Evolutionary conservation across 2,113 vertebrate genomes (phyloP), one percentile per base, ranked within the genome.

Genomic region (Xenopus tropicalis): DNA sequence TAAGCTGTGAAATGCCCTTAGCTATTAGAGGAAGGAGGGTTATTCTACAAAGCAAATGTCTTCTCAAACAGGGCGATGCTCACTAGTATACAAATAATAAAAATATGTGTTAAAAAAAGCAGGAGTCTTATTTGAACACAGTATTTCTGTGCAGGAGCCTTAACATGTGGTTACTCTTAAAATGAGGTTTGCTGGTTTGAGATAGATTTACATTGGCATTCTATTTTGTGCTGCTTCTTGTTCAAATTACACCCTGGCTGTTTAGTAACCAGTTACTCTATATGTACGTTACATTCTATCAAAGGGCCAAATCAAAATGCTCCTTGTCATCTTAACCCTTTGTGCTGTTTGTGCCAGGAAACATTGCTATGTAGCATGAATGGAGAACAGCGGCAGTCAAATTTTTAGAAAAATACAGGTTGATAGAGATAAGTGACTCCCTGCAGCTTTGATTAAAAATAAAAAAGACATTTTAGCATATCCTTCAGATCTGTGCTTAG

Each of bases 401-500:
- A 37, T 37, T 6, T 37, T 37, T n/a, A n/a, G 10, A 9, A 37
- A 37, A 37, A 37, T 37, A 37, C 29, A 37, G 10, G 29, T 37
- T 44, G 69, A 75, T 79, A 80, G 83, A 63, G 63, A 75, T 68
- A 66, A 66, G 65, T 54, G 51, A 69, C 78, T 61, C 68, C 59
- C 57, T 70, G 42, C 65, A 0, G 0, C 44, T 67, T 78, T 0
- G 0, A 69, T 80, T 65, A 74, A 52, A 81, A n/a, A 52, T 12
- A 8, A 74, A 61, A 14, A 65, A 0, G 0, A 58, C 69, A 77
- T 52, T 82, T 22, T 67, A 44, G 0, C 19, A 66, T 76, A 43
- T 59, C 6, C 44, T 51, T 66, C 69, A 79, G 68, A 71, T 85
- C 65, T 74, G 70, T 72, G 78, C 83, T 71, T 37, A 78, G 70